Evolutionary conservation across 2,113 vertebrate genomes (phyloP), one percentile per base, ranked within the genome.

Genomic region (Cichladusa arquata): DNA sequence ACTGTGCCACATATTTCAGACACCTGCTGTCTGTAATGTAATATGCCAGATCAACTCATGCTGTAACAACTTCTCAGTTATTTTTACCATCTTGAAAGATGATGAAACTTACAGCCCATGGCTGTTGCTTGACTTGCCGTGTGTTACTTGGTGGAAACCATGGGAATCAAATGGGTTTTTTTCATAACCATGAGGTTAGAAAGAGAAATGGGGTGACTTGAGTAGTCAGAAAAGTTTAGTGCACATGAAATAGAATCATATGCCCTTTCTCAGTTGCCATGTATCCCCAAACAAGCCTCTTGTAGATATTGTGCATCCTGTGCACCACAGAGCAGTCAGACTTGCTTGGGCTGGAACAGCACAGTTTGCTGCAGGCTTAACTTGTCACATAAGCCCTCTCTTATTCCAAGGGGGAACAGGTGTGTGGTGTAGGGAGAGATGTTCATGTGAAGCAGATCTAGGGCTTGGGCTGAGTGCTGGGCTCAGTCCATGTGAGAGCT

Each of bases 1-100:
- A 85, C 61, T 57, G 24, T 82, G 54, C 24, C n/a, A 50, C 51
- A 25, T 93, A 91, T 93, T 96, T 94, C 70, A 94, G 76, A 81
- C 87, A 83, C 84, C 44, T 86, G 66, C 77, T 94, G 26, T 90
- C 87, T 93, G 54, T 61, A 85, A 72, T 77, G 62, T 40, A 71
- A 61, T 90, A 64, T 92, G 70, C 80, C 51, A 87, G 76, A 90
- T 31, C 3, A 12, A 79, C 66, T 92, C 34, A 51, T 36, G 23
- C 74, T 87, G 38, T 79, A 89, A 93, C 45, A 92, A 51, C 61
- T 61, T 85, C 47, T 91, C 88, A 66, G 81, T 90, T 94, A 78
- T 92, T 97, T 93, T 92, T 91, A 70, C 64, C 9, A 3, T 50
- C 64, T 86, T 53, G 23, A 47, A 83, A 85, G 61, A 60, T 4